Conservation (phyloP, 2,113 vertebrate species). For the Furnarius figulus region DNA sequence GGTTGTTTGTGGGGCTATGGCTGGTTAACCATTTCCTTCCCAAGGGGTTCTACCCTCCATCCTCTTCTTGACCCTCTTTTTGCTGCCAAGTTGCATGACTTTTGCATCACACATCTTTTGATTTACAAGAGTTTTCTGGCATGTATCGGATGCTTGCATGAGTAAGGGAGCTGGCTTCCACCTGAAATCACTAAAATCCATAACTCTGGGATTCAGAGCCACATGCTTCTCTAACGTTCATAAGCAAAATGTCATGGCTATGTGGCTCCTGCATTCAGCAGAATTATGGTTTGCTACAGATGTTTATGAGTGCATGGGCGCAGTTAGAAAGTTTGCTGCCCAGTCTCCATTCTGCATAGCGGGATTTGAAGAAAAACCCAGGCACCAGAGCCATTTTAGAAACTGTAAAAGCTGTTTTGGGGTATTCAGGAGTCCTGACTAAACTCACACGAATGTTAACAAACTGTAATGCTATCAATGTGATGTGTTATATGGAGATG, state of each 20-base stretch:
- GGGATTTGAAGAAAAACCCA: constrained; percentile 53
- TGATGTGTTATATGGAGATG: background rate
- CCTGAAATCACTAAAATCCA: background rate
- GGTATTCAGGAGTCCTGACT: constrained; percentile 34
- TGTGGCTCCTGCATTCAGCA: constrained; percentile 21
- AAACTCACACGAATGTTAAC: constrained; percentile 18
- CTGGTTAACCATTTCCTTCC: constrained; percentile 7
- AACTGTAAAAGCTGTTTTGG: constrained; percentile 37
- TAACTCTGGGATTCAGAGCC: constrained; percentile 21
- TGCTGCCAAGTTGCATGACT: background rate
- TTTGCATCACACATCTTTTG: fast-evolving
- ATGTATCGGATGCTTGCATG: background rate
- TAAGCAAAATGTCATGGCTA: constrained; percentile 41
- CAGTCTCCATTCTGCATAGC: constrained; percentile 22
- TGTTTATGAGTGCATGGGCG: constrained; percentile 40
- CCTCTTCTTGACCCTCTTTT: background rate
- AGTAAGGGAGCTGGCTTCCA: constrained; percentile 2
- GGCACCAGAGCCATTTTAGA: constrained; percentile 5
- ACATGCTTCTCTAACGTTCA: background rate
- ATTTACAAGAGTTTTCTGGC: background rate
- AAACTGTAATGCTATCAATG: constrained; percentile 5
- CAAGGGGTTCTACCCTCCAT: background rate
- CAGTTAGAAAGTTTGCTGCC: constrained; percentile 45
- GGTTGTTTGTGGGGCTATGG: background rate
- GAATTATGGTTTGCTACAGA: constrained; percentile 38